A percentile compares a stretch with the other conserved stretches of the same genome.
These are phyloP conservation scores for Catharus minimus DNA, from an alignment of 2,113 vertebrate genomes.

Conservation along the genomic window DNA sequence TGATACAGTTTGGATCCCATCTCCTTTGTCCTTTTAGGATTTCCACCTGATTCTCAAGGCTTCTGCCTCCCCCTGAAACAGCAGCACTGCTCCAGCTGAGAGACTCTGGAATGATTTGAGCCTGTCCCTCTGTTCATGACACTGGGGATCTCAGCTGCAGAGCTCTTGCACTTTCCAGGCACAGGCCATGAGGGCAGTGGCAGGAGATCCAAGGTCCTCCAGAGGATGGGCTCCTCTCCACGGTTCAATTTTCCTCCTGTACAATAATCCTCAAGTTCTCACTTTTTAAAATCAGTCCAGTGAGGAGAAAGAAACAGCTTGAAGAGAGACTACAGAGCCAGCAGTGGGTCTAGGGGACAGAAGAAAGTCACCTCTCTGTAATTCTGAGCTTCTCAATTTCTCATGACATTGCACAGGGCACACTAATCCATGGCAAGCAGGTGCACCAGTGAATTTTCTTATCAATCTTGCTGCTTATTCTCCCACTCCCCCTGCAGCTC, in stretches of 20 bases:
- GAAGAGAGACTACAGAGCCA: background rate
- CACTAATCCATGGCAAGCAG: background rate
- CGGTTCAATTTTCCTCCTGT: background rate
- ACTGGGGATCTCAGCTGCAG: background rate
- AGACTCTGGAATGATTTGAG: fast-evolving
- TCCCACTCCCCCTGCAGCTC: background rate
- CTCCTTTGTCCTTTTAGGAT: background rate
- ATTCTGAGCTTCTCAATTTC: background rate
- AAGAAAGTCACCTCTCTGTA: background rate
- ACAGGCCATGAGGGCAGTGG: background rate
- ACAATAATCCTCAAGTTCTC: background rate
- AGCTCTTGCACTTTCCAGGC: background rate
- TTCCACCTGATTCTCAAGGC: background rate
- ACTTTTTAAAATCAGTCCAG: background rate
- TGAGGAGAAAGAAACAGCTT: background rate
- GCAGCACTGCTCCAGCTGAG: background rate
- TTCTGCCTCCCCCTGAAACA: background rate
- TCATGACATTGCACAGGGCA: background rate
- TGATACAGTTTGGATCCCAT: background rate
- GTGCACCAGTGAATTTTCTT: background rate
- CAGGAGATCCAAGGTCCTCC: background rate
- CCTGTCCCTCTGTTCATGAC: background rate
- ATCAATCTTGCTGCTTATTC: background rate
- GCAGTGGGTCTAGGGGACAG: background rate
- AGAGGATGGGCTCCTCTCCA: background rate